phyloP scores from a whole-genome alignment of 1,140 invertebrate genomes.

The Dysdera silvatica region DNA sequence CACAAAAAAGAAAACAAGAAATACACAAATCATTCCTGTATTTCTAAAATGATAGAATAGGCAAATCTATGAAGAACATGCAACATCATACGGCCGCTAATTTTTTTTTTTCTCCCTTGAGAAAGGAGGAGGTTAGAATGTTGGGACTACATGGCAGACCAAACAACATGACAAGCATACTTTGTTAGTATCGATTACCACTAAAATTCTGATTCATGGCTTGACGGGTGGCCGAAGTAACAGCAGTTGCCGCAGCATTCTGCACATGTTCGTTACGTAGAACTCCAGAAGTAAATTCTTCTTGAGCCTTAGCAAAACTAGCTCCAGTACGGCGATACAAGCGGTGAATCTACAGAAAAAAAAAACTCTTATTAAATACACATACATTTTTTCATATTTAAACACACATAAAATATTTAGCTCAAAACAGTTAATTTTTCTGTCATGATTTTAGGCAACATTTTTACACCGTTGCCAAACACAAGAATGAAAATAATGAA shows the following conservation, averaged over 20 bases:
- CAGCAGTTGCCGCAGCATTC: slow-evolving; percentile 73
- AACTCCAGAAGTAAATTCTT: slow-evolving; percentile 91
- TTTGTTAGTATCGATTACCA: slow-evolving; percentile 34
- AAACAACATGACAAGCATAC: slow-evolving; percentile 24
- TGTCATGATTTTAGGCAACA: no score
- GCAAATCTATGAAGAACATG: no score
- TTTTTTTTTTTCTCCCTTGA: no score
- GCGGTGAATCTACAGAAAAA: slow-evolving; percentile 67
- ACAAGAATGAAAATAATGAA: no score
- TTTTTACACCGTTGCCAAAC: no score
- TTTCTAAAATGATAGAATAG: no score
- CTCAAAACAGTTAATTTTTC: no score
- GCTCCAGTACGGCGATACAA: slow-evolving; percentile 92
- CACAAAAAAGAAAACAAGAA: no score
- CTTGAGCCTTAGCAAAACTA: slow-evolving; percentile 92
- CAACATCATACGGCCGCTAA: no score
- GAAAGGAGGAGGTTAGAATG: no score
- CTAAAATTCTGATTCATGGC: slow-evolving; percentile 36
- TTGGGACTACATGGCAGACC: slow-evolving; percentile 7
- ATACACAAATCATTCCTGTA: no score
- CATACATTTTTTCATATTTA: neutral
- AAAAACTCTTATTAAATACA: neutral
- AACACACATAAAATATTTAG: no score
- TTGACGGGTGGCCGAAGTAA: slow-evolving; percentile 65
- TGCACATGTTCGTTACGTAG: slow-evolving; percentile 90